Evolutionary conservation across 1,140 invertebrate species (phyloP).

Genomic region (Idris sp.): DNA sequence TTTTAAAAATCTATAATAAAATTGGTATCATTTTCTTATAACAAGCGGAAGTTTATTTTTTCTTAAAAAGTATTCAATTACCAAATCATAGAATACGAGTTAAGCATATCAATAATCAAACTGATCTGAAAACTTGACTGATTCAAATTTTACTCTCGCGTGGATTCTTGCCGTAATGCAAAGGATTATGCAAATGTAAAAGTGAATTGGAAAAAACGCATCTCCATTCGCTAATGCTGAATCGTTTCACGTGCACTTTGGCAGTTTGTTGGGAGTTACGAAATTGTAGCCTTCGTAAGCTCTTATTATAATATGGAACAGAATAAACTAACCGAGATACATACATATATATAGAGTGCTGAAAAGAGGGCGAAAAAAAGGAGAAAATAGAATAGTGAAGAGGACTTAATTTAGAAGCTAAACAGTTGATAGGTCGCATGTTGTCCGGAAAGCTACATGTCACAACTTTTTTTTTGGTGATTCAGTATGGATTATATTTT

Average conservation of each 20-base stretch:
- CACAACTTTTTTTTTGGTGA: no score
- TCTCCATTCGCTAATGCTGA: conserved; percentile 16
- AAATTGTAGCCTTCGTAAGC: conserved; percentile 36
- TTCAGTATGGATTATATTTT: no score
- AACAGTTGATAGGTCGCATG: background rate
- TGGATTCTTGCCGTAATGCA: conserved; percentile 9
- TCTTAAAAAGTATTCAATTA: no score
- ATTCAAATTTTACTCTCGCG: conserved; percentile 21
- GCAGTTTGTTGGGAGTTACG: conserved; percentile 46
- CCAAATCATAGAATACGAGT: background rate
- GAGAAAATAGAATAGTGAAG: background rate
- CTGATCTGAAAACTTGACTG: conserved; percentile 4
- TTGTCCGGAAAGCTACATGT: no score
- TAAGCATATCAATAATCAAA: background rate
- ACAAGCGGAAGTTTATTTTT: no score
- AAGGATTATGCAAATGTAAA: conserved; percentile 32
- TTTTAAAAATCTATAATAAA: no score
- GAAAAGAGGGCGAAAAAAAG: background rate
- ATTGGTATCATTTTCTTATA: no score
- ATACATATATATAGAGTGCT: conserved; percentile 6
- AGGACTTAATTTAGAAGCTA: background rate
- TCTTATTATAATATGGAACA: conserved; percentile 41
- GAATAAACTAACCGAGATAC: conserved; percentile 18
- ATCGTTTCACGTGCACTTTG: conserved; percentile 44
- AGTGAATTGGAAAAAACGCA: conserved; percentile 32